Evolutionary conservation across 2,888 invertebrate genomes (phyloP), one percentile per base, ranked within the genome.

Genomic region (Platerodrilus igneus): DNA sequence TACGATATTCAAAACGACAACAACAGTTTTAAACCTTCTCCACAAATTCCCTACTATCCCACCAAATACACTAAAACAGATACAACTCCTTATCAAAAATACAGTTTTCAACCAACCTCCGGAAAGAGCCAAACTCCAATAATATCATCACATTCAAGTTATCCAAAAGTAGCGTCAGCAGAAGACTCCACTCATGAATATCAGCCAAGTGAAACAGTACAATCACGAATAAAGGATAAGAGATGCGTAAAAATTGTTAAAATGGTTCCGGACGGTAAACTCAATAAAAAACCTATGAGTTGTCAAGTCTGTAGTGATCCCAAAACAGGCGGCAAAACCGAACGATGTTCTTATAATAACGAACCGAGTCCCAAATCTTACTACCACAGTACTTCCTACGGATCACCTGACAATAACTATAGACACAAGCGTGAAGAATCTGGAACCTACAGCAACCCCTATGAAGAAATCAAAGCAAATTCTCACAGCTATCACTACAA

Each of bases 161-260:
- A 72, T 68, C 68, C 62, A 66, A 73, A 73, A 64, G 62, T 69
- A 67, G 56, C 71, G 68, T 70, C 70, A 57, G 17, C 34, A 13
- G 15, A 33, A 3, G 38, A 11, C 27, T 35, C 37, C 9, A 45
- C 19, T 25, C 51, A 40, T n/a, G 45, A 59, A 69, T 36, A 28
- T 11, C 23, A 36, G 32, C 37, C 51, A 1, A 51, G 48, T 35
- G 39, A 50, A 25, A 13, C 25, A 4, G 34, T 41, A 5, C 26
- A 29, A 6, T 27, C 37, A 19, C 33, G 21, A 5, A 4, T 33
- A 9, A 39, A 29, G 6, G 48, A 52, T 5, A 59, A 76, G 45
- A 75, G 77, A 50, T 86, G 86, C 51, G 75, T 76, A 53, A 75
- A 77, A 57, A 72, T 82, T 0, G 66, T 72, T 37, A 79, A 74